Evolutionary conservation across 2,113 vertebrate species (phyloP).

Genomic region (Paramisgurnus dabryanus): DNA sequence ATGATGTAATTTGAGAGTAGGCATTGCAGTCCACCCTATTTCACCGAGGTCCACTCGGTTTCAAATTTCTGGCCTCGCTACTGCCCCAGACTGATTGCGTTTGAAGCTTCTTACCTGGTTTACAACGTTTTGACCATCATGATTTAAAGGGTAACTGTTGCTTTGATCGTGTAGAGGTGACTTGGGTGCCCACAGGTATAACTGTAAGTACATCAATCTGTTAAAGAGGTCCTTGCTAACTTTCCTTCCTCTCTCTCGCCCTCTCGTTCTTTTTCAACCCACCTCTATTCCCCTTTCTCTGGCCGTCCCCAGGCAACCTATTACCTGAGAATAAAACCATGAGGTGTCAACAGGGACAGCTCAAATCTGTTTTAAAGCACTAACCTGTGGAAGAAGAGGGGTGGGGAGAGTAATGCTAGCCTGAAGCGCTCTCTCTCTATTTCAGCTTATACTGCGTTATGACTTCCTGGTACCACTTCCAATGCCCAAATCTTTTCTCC

Average conservation of each 20-base stretch:
- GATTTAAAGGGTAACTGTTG: neutral
- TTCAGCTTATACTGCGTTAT: neutral
- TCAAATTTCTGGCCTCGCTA: neutral
- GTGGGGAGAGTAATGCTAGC: constrained; percentile 29
- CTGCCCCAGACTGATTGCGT: neutral
- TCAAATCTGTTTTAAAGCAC: constrained; percentile 44
- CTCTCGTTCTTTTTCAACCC: neutral
- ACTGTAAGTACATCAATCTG: constrained; percentile 21
- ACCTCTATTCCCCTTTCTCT: neutral
- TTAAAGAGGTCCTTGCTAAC: neutral
- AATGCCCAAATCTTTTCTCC: neutral
- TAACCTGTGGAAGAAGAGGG: neutral
- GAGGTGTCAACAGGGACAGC: constrained; percentile 36
- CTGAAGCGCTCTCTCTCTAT: neutral
- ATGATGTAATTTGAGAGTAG: too few relatives aligned
- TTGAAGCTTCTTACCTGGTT: neutral
- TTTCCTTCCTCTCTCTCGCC: neutral
- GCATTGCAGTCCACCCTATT: too few relatives aligned
- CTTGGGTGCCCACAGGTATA: constrained; percentile 5
- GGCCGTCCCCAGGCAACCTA: constrained; percentile 29
- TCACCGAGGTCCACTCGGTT: too few relatives aligned
- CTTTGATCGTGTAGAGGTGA: constrained; percentile 19
- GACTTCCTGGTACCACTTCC: neutral
- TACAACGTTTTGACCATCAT: neutral
- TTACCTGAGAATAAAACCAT: constrained; percentile 45